Evolutionary conservation across 1,140 invertebrate species (phyloP), one percentile per base, ranked within the genome.

Genomic region (Conus ventricosus): DNA sequence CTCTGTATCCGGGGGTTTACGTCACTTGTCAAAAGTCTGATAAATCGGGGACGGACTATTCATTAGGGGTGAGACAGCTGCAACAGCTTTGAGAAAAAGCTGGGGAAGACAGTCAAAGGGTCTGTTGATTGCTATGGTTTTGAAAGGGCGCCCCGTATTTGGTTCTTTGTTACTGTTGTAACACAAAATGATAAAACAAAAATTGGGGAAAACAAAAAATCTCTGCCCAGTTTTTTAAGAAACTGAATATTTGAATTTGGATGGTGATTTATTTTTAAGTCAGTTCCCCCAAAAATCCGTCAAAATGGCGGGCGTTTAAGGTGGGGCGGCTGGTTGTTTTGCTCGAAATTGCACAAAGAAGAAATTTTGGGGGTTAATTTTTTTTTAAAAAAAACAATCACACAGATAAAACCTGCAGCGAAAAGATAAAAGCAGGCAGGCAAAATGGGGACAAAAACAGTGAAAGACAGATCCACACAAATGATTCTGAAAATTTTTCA

Each of bases 51-150:
- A 90, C 90, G 10, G 90, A 90, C 39, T 71, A 53, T n/a, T 90
- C 4, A 39, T 90, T 11, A 55, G 86, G 15, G 85, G 76, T 13
- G 88, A 90, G 80, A 88, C 63, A n/a, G 80, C 89, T 13, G 88
- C 86, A n/a, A 54, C 25, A 39, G 57, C 87, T n/a, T 67, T 91
- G 75, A 88, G 82, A 57, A 84, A n/a, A 53, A 63, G 81, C 67
- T 8, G 54, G 75, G 57, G 90, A n/a, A 90, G 60, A 39, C 83
- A 10, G 0, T 90, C 20, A 76, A 88, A 90, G 5, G 81, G 88
- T 51, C 60, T 91, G 20, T 67, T 91, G 27, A 88, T 88, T 67
- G 89, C 89, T 13, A 90, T 90, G 90, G 67, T 90, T 51, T 39
- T 55, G 88, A 71, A 91, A 91, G 80, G 89, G 89, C 75, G n/a